Base-by-base conservation (phyloP, 2,113 vertebrate species). In the Orientallactaga bullata region DNA sequence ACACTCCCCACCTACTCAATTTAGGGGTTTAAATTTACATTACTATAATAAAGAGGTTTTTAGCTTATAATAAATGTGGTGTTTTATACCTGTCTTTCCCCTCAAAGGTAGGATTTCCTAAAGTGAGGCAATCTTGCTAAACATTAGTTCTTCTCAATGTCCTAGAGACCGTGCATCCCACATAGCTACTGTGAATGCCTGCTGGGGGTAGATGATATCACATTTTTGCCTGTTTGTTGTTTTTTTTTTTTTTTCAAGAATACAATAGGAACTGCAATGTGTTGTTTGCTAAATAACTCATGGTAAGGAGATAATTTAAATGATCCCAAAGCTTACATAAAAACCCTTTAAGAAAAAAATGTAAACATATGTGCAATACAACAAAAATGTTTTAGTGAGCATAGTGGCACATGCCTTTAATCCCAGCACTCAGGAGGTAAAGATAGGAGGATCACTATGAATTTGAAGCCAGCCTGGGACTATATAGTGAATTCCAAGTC, bases 51-150 rank as follows among this genome's bases (percentile, higher is more conserved):
- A 47, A 84, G 60, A 61, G 7, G 55, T 94, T 88, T 35, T 51
- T 85, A 83, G 7, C 65, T 84, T 79, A 23, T 63, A 78, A 76
- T 91, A 58, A 85, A 91, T 95, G 26, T 84, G 11, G 13, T 95
- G 13, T 2, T 24, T 69, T 86, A 68, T 82, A 83, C n/a, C 21
- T 71, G 21, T 72, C 21, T 86, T 96, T 92, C 86, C 65, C 42
- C 85, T 93, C 24, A 83, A 73, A 79, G 65, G 93, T 91, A 73
- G 30, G 47, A 73, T 81, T 90, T 91, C 60, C 94, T 89, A 35
- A 81, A 89, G 6, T 74, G 28, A 73, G 85, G 37, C 37, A 69
- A 24, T 37, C 80, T 89, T 58, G 71, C 1, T 81, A 30, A 68
- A 16, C n/a, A 30, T 93, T 74, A 37, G 6, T 20, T 82, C 32